phyloP scores from a whole-genome alignment of 2,888 invertebrate species.

The Agriopis leucophaearia region DNA sequence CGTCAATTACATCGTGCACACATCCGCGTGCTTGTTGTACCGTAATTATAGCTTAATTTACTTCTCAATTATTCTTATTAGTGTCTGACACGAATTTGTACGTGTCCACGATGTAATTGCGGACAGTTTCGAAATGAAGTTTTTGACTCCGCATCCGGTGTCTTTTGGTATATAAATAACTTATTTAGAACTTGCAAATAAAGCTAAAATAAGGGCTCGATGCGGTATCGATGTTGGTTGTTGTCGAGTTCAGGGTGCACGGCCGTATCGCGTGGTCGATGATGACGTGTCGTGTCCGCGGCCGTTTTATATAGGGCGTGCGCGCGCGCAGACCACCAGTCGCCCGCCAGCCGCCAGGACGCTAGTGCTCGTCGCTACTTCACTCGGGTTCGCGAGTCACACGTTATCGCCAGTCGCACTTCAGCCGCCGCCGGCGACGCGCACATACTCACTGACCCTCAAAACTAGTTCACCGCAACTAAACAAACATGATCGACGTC shows the following conservation, averaged over 20 bases:
- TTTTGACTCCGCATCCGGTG: slow-evolving; percentile 27
- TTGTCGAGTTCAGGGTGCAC: slow-evolving; percentile 78
- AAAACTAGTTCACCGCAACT: slow-evolving; percentile 55
- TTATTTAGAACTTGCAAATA: slow-evolving; percentile 16
- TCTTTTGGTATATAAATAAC: slow-evolving; percentile 19
- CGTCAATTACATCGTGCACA: slow-evolving; percentile 48
- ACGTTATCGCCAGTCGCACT: slow-evolving; percentile 52
- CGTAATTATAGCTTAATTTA: slow-evolving; percentile 46
- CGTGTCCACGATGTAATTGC: slow-evolving; percentile 29
- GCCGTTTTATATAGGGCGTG: slow-evolving; percentile 83
- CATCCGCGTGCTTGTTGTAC: slow-evolving; percentile 51
- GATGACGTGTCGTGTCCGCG: slow-evolving; percentile 69
- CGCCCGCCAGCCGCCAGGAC: slow-evolving; percentile 76
- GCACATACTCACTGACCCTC: slow-evolving; percentile 61
- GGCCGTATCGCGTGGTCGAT: slow-evolving; percentile 77
- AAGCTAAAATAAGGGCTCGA: slow-evolving; percentile 65
- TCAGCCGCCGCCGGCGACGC: slow-evolving; percentile 64
- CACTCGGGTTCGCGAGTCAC: slow-evolving; percentile 48
- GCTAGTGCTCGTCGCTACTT: slow-evolving; percentile 61
- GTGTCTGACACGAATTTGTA: slow-evolving; percentile 37
- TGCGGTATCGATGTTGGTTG: slow-evolving; percentile 69
- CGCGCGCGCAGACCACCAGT: slow-evolving; percentile 88
- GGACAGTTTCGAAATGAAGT: slow-evolving; percentile 36
- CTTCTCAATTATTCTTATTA: slow-evolving; percentile 42
- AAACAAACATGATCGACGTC: slow-evolving; percentile 77